These are phyloP conservation scores for Pinctada fucata DNA, from an alignment of 2,888 invertebrate species.

Conservation along the genomic window DNA sequence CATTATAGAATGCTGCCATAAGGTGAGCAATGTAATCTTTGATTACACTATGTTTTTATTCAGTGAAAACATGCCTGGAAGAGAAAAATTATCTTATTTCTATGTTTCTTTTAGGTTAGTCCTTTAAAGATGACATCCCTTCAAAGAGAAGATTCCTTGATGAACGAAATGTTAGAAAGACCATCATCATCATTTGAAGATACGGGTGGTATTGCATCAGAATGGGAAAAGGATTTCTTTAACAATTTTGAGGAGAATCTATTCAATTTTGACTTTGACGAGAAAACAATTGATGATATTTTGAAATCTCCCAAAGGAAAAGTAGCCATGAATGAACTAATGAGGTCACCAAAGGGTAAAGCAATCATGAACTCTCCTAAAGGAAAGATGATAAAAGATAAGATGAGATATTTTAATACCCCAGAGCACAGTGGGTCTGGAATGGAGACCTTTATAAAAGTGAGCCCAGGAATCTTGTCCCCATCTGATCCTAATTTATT, in stretches of 20 bases:
- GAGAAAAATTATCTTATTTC: background rate
- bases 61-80: too few relatives aligned
- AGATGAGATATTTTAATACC: conserved; percentile 21
- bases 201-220: conserved; percentile 51
- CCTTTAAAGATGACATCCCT: conserved; percentile 34
- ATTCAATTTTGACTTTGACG: conserved; percentile 55
- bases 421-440: conserved; percentile 23
- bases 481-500: conserved; percentile 52
- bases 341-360: conserved; percentile 47
- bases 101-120: conserved; percentile 24
- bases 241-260: conserved; percentile 63
- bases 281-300: conserved; percentile 54
- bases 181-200: conserved; percentile 19
- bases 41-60: too few relatives aligned
- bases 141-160: conserved; percentile 14
- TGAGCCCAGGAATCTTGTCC: conserved; percentile 20
- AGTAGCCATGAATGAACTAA: conserved; percentile 47
- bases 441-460: conserved; percentile 3
- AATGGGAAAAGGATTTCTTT: conserved; percentile 64
- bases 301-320: conserved; percentile 57
- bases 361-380: conserved; percentile 41
- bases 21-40: too few relatives aligned
- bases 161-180: conserved; percentile 27
- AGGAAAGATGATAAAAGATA: conserved; percentile 34
- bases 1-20: too few relatives aligned